Evolutionary conservation across 1,140 invertebrate genomes (phyloP).

Genomic region (Drosophila sechellia): DNA sequence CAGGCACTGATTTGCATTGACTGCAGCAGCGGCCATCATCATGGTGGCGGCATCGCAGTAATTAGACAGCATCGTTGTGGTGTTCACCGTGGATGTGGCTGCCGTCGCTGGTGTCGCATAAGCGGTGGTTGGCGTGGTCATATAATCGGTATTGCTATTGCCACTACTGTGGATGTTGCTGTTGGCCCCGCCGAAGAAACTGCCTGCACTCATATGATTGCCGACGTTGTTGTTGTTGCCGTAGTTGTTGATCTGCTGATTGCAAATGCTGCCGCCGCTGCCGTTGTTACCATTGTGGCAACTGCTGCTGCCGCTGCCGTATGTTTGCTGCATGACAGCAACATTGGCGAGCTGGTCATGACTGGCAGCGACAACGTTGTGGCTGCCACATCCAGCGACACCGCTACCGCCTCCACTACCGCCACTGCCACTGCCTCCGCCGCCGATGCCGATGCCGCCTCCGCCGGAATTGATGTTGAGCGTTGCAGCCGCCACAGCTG

Average conservation of each 20-base stretch:
- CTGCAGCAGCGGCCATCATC: conserved; percentile 83
- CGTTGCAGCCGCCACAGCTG: conserved; percentile 81
- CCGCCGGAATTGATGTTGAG: conserved; percentile 72
- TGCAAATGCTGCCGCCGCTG: conserved; percentile 66
- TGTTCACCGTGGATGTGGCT: conserved; percentile 58
- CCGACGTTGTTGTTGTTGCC: conserved; percentile 35
- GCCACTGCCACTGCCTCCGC: conserved; percentile 25
- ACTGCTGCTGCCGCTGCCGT: conserved; percentile 44
- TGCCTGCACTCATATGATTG: conserved; percentile 60
- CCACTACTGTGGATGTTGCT: conserved; percentile 18
- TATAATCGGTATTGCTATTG: conserved; percentile 54
- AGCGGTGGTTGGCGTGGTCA: conserved; percentile 54
- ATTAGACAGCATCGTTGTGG: conserved; percentile 82
- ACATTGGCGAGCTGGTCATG: conserved; percentile 57
- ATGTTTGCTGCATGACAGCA: conserved; percentile 70
- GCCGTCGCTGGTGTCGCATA: conserved; percentile 66
- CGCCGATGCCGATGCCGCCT: conserved; percentile 15
- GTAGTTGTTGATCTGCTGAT: conserved; percentile 77
- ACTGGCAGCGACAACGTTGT: conserved; percentile 52
- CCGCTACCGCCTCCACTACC: conserved; percentile 2
- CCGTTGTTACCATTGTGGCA: conserved; percentile 35
- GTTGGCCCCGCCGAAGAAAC: conserved; percentile 54
- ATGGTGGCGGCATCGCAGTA: conserved; percentile 83
- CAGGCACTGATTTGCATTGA: conserved; percentile 84
- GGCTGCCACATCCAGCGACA: conserved; percentile 33